Evolutionary conservation across 2,113 vertebrate genomes (phyloP), one percentile per base, ranked within the genome.

Genomic region (Psittacula cyanocephala): DNA sequence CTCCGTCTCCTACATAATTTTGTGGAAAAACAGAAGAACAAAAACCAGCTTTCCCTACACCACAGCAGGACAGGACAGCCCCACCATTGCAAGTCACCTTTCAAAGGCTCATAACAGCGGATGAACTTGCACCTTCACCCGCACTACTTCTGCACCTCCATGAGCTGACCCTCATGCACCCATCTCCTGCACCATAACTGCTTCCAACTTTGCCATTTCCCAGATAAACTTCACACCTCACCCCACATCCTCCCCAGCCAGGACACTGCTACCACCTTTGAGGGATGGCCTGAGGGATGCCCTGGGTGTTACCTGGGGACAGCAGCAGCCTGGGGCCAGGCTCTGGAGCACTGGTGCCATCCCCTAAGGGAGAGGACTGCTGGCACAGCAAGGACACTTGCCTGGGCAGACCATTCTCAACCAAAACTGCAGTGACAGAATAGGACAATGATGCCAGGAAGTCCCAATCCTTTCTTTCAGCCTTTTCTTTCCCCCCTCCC

Each of bases 261-360:
- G 24, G 28, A 29, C 20, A 13, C 60, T 17, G 62, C 37, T 31
- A 11, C 70, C 46, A 65, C 39, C n/a, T 65, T 33, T 28, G 18
- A 47, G 27, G 25, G 24, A 13, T 70, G 69, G 17, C 35, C 29
- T 11, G n/a, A 44, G 16, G 19, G 28, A 55, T 55, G 18, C 62
- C 19, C 12, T 20, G 33, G 19, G 2, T 20, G 72, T 47, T 57
- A 72, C 53, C 77, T 37, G 49, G 64, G 24, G 53, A 23, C 31
- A 77, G 60, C 10, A 77, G 27, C 31, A 83, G 70, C 62, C 68
- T 1, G 0, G 52, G 41, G 33, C 49, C 1, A 15, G 59, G 80
- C 82, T 80, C 52, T 31, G 86, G 85, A 83, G 80, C 95, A 91
- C 78, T 3, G 86, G 64, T 97, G 86, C 65, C 95, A 91, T 52